Conservation (phyloP, 1,140 invertebrate genomes). For the Cyclargus thomasi region DNA sequence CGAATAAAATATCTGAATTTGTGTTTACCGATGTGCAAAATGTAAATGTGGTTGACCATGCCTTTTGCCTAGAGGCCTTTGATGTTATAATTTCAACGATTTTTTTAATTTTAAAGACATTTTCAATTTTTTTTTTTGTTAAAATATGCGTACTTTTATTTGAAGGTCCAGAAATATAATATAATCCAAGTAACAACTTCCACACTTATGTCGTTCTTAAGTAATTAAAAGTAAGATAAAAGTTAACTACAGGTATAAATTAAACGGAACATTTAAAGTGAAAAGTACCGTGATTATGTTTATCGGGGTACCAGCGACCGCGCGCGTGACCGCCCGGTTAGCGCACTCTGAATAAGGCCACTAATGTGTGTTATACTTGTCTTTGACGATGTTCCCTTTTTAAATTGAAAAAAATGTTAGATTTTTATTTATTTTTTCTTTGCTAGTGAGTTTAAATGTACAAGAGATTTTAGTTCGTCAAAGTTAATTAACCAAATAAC, state of each 20-base stretch:
- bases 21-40: neutral
- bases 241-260: slow-evolving; percentile 1
- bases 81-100: neutral
- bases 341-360: slow-evolving; percentile 4
- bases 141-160: too few relatives aligned
- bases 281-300: slow-evolving; percentile 1
- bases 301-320: neutral
- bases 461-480: too few relatives aligned
- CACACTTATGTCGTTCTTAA: too few relatives aligned
- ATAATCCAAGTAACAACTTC: too few relatives aligned
- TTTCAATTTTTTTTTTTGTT: too few relatives aligned
- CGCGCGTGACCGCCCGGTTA: neutral
- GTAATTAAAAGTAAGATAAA: too few relatives aligned
- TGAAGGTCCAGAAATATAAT: too few relatives aligned
- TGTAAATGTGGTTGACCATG: neutral
- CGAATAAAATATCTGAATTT: neutral
- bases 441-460: too few relatives aligned
- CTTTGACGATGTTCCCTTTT: neutral
- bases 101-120: neutral
- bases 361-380: slow-evolving; percentile 1
- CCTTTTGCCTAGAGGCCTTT: neutral
- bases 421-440: too few relatives aligned
- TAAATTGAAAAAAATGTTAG: neutral
- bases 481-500: too few relatives aligned
- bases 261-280: neutral